These are phyloP conservation scores for Argopecten irradians DNA, from an alignment of 1,140 invertebrate genomes.

Conservation along the genomic window DNA sequence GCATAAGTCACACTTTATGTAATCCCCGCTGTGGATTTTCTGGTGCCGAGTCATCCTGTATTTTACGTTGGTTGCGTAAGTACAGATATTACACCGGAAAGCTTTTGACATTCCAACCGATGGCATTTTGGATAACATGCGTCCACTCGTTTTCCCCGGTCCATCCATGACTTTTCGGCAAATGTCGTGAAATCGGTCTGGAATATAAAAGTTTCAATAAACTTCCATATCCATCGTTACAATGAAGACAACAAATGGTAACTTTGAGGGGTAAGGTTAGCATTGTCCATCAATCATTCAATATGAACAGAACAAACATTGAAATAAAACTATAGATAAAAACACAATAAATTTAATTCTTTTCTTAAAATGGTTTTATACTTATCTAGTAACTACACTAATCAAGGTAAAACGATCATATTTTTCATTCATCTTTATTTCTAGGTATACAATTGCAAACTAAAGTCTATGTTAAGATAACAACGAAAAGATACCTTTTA, in stretches of 20 bases:
- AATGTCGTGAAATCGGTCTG: background rate
- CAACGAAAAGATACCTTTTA: too few species aligned
- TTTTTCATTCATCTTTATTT: too few species aligned
- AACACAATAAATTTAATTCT: too few species aligned
- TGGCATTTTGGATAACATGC: background rate
- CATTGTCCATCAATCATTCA: too few species aligned
- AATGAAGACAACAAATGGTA: background rate
- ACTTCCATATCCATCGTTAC: background rate
- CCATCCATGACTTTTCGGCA: background rate
- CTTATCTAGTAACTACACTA: too few species aligned
- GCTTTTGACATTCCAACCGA: background rate
- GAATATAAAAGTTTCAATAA: background rate
- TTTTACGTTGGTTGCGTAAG: background rate
- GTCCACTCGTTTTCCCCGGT: background rate
- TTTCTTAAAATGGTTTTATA: too few species aligned
- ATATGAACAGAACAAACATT: too few species aligned
- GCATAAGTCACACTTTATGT: background rate
- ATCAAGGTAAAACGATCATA: too few species aligned
- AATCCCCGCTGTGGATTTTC: background rate
- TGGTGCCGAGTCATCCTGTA: background rate
- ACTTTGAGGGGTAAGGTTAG: too few species aligned
- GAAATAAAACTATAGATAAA: too few species aligned
- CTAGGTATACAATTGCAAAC: too few species aligned
- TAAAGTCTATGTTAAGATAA: too few species aligned
- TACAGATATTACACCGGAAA: background rate